Percentiles rank a stretch among this genome's conserved stretches.
Evolutionary conservation across 1,140 invertebrate species (phyloP).

Genomic region (Pseudomyrmex sp.): DNA sequence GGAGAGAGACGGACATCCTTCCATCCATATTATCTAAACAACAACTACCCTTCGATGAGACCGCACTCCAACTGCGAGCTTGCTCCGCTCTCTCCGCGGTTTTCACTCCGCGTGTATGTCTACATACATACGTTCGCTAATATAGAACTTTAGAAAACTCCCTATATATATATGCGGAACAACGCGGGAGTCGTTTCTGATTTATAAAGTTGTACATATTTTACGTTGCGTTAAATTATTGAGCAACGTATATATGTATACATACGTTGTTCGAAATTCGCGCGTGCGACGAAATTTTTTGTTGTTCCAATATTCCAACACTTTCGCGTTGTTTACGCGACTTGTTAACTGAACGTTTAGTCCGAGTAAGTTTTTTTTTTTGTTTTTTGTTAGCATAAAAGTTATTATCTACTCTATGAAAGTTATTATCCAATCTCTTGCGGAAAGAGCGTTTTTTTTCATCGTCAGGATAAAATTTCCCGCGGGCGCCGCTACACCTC

Average conservation of each 20-base stretch:
- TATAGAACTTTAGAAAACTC: not conserved
- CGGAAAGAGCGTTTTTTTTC: not conserved
- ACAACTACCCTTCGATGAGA: conserved; percentile 49
- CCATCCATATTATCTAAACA: conserved; percentile 72
- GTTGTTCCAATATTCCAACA: no score
- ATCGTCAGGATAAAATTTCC: conserved; percentile 11
- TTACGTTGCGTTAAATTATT: no score
- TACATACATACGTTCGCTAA: not conserved
- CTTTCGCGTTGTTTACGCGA: no score
- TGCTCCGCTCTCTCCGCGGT: conserved; percentile 25
- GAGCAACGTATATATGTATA: no score
- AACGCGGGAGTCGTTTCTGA: no score
- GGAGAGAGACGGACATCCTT: conserved; percentile 49
- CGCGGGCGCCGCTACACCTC: not conserved
- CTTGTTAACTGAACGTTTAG: no score
- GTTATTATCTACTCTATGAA: conserved; percentile 4
- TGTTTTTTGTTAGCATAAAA: not conserved
- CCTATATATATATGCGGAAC: no score
- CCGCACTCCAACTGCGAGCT: conserved; percentile 57
- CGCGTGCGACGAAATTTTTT: no score
- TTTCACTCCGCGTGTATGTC: not conserved
- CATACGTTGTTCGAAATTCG: no score
- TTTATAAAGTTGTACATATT: no score
- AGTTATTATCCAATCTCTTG: not conserved
- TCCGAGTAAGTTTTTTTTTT: no score